Evolutionary conservation across 2,113 vertebrate species (phyloP).

Genomic region (Pseudopipra pipra): DNA sequence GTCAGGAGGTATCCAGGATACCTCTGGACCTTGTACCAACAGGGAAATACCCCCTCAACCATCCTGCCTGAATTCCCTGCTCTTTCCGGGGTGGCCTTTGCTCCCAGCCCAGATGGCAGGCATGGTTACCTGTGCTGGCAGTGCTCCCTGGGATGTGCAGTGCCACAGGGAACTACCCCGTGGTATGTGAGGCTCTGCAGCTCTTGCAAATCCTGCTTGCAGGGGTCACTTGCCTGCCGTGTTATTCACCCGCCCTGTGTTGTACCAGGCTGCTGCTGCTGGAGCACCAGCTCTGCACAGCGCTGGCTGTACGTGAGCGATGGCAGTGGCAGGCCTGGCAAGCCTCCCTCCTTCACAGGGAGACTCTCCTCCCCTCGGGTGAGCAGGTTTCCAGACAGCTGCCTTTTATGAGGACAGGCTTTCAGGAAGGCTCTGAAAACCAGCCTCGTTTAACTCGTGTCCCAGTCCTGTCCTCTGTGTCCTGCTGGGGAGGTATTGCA

Average conservation of each 20-base stretch:
- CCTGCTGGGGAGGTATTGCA: background rate
- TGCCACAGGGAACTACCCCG: background rate
- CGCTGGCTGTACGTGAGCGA: background rate
- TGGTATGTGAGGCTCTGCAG: accelerated
- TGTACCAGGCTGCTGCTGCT: background rate
- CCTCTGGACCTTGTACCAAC: background rate
- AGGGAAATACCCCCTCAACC: background rate
- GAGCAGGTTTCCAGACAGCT: conserved; percentile 33
- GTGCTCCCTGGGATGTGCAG: background rate
- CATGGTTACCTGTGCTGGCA: background rate
- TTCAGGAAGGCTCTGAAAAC: background rate
- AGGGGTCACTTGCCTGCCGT: background rate
- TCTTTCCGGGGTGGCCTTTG: background rate
- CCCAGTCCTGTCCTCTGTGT: background rate
- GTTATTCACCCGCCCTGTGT: background rate
- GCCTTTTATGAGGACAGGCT: background rate
- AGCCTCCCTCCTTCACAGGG: background rate
- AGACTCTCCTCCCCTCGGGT: background rate
- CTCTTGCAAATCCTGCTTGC: background rate
- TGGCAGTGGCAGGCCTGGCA: background rate
- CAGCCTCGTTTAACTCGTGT: background rate
- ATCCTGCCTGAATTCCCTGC: background rate
- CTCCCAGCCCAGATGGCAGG: background rate
- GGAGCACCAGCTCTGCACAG: background rate
- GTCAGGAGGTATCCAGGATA: background rate